Percentiles rank a stretch among this genome's conserved stretches.
These are phyloP conservation scores for Phoenicopterus ruber DNA, from an alignment of 2,113 vertebrate species.

Conservation along the genomic window DNA sequence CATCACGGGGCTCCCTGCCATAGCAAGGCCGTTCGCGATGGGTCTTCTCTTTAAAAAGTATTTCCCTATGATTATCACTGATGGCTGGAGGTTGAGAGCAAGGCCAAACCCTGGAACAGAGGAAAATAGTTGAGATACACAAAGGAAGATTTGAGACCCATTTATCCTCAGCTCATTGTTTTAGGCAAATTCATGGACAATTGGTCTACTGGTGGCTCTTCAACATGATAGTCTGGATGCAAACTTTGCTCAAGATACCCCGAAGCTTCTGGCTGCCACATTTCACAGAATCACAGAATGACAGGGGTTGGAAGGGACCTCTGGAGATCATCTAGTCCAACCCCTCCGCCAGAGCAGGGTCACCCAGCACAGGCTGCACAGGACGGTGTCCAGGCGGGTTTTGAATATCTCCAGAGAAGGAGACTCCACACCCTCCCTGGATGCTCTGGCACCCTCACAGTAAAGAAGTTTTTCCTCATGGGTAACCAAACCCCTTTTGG, in stretches of 20 bases:
- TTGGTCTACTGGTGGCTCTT: background rate
- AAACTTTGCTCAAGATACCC: background rate
- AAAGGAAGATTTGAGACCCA: background rate
- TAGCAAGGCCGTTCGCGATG: conserved; percentile 79
- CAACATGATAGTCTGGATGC: background rate
- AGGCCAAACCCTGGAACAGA: conserved; percentile 77
- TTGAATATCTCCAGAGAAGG: too few species aligned
- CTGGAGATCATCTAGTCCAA: too few species aligned
- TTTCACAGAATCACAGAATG: too few species aligned
- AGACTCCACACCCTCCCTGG: too few species aligned
- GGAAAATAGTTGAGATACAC: background rate
- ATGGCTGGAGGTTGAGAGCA: conserved; percentile 84
- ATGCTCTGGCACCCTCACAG: too few species aligned
- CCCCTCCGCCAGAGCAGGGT: too few species aligned
- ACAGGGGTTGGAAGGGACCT: too few species aligned
- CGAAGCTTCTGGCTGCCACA: background rate
- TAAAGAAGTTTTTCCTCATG: too few species aligned
- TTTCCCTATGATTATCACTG: conserved; percentile 85
- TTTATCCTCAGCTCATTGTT: background rate
- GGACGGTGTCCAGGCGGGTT: too few species aligned
- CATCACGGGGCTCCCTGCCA: conserved; percentile 83
- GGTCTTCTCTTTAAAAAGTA: conserved; percentile 81
- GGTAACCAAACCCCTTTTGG: too few species aligned
- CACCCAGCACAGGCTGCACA: too few species aligned
- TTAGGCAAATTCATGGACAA: background rate